Conservation (phyloP, 2,888 invertebrate species). For the Pachydiplax longipennis region DNA sequence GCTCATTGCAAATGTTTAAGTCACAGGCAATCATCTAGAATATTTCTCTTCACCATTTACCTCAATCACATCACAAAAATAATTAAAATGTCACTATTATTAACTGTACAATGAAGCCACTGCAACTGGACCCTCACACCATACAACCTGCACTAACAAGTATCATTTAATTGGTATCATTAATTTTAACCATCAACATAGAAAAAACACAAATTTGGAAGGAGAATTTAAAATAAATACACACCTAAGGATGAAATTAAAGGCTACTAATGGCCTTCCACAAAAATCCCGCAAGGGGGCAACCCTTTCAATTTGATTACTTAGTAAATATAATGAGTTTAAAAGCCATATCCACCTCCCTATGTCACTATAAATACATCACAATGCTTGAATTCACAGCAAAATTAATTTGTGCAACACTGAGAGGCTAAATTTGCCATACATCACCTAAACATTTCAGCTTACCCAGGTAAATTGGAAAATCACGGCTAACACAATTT, state of each 20-base stretch:
- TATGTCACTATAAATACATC: constrained; percentile 31
- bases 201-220: constrained; percentile 17
- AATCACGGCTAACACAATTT: constrained; percentile 23
- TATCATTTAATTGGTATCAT: constrained; percentile 25
- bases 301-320: constrained; percentile 8
- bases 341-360: constrained; percentile 25
- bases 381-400: constrained; percentile 29
- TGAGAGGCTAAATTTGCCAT: constrained; percentile 30
- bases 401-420: constrained; percentile 43
- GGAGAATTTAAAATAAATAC: constrained; percentile 26
- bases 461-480: not conserved
- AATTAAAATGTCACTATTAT: constrained; percentile 39
- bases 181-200: not conserved
- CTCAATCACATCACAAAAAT: constrained; percentile 40
- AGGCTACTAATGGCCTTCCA: constrained; percentile 8
- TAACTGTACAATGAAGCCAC: constrained; percentile 22
- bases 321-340: constrained; percentile 43
- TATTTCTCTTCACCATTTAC: not conserved
- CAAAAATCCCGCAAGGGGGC: not conserved
- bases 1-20: constrained; percentile 13
- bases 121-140: constrained; percentile 40
- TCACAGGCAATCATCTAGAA: not conserved
- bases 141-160: constrained; percentile 29
- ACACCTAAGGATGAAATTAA: constrained; percentile 5
- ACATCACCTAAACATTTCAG: constrained; percentile 23